These are phyloP conservation scores for Rhinopithecus roxellana DNA, from an alignment of 2,113 vertebrate genomes.

Conservation along the genomic window DNA sequence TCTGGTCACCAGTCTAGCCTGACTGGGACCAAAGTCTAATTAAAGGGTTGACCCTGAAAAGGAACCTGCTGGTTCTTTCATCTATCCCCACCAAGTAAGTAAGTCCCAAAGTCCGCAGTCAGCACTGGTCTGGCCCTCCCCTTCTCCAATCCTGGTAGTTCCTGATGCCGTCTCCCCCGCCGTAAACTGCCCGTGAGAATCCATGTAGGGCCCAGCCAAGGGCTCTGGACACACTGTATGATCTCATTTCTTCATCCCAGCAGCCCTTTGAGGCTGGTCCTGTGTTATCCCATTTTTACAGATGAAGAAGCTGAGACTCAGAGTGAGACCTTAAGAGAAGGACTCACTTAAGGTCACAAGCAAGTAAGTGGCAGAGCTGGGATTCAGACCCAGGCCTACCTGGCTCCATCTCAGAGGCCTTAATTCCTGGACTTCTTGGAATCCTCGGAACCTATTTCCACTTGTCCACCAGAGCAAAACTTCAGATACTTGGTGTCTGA, in stretches of 20 bases:
- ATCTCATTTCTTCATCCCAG: background rate
- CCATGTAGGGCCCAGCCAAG: background rate
- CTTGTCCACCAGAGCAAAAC: background rate
- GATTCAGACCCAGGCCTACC: background rate
- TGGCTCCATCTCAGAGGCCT: background rate
- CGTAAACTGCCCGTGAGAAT: background rate
- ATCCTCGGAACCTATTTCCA: background rate
- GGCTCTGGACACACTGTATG: fast-evolving
- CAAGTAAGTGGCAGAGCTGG: background rate
- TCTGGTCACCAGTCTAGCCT: no score
- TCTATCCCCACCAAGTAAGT: background rate
- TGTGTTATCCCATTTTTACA: background rate
- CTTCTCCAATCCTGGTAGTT: background rate
- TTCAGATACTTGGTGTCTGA: background rate
- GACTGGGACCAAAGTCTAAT: background rate
- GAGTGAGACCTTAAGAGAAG: background rate
- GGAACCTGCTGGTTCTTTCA: background rate
- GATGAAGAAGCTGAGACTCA: background rate
- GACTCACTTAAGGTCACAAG: slow-evolving; percentile 5
- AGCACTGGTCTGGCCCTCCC: background rate
- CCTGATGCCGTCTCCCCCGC: fast-evolving
- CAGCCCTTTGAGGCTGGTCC: background rate
- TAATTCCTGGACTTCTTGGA: background rate
- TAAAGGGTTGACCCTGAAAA: background rate
- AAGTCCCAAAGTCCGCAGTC: background rate